These are phyloP conservation scores for Plestiodon gilberti DNA, from an alignment of 2,113 vertebrate genomes.

Conservation along the genomic window DNA sequence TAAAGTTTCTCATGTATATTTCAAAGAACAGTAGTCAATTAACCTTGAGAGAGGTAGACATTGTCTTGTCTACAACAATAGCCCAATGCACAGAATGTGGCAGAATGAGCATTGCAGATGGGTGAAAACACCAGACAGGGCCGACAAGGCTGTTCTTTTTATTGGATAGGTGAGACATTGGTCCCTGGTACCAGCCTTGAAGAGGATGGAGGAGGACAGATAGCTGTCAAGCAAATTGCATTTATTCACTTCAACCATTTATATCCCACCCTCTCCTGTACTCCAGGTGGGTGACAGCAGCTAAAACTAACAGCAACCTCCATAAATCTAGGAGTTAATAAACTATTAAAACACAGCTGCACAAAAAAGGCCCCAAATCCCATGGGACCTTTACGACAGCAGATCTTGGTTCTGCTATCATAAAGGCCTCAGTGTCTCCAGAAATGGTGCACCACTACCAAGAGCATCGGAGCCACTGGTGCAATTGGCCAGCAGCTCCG, in stretches of 20 bases:
- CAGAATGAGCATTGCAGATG: not conserved
- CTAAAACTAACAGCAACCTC: not conserved
- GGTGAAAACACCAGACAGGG: not conserved
- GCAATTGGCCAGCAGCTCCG: no score
- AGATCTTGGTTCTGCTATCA: no score
- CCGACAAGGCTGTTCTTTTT: not conserved
- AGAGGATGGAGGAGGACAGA: not conserved
- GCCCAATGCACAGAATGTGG: constrained; percentile 35
- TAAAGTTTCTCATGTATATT: constrained; percentile 73
- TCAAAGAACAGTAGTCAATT: constrained; percentile 75
- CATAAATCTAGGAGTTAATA: no score
- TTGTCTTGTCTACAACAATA: constrained; percentile 63
- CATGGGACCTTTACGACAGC: no score
- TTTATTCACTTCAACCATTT: not conserved
- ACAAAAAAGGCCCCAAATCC: no score
- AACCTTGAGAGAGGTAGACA: constrained; percentile 70
- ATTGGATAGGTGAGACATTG: not conserved
- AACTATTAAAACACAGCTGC: no score
- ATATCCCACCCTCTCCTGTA: not conserved
- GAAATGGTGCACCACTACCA: no score
- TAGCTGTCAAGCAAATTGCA: no score
- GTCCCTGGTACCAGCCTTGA: not conserved
- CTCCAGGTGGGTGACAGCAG: not conserved
- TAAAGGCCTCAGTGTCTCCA: no score
- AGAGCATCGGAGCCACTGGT: no score